Evolutionary conservation across 2,113 vertebrate genomes (phyloP).

Genomic region (human (Homo sapiens)): DNA sequence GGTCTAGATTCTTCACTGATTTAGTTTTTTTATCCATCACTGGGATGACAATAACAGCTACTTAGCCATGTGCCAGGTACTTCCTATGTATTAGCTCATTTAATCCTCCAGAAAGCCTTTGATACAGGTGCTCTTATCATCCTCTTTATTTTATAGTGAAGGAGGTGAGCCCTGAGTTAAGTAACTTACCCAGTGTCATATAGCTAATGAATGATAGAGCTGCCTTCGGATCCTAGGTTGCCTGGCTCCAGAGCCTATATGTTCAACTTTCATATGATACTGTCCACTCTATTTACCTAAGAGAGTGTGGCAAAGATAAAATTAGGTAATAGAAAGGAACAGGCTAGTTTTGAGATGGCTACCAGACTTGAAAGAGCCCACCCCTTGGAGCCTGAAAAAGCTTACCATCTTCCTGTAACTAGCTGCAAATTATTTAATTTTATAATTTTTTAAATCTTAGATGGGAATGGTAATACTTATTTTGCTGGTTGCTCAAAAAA

Average conservation of each 20-base stretch:
- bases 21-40: slow-evolving; percentile 9
- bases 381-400: background rate
- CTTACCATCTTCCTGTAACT: background rate
- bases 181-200: background rate
- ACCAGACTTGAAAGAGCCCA: background rate
- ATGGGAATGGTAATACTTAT: background rate
- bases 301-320: background rate
- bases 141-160: background rate
- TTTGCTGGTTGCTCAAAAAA: background rate
- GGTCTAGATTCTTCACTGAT: background rate
- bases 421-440: background rate
- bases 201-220: background rate
- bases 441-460: background rate
- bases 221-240: background rate
- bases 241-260: background rate
- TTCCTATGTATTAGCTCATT: background rate
- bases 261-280: background rate
- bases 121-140: background rate
- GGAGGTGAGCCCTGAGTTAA: background rate
- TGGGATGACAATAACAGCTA: background rate
- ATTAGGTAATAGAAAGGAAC: background rate
- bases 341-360: background rate
- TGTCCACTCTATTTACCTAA: background rate
- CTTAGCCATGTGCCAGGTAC: background rate
- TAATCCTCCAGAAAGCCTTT: background rate